Evolutionary conservation across 37 sponge, comb jelly and placozoan species (phyloP).

Genomic region (Oopsacas minuta): DNA sequence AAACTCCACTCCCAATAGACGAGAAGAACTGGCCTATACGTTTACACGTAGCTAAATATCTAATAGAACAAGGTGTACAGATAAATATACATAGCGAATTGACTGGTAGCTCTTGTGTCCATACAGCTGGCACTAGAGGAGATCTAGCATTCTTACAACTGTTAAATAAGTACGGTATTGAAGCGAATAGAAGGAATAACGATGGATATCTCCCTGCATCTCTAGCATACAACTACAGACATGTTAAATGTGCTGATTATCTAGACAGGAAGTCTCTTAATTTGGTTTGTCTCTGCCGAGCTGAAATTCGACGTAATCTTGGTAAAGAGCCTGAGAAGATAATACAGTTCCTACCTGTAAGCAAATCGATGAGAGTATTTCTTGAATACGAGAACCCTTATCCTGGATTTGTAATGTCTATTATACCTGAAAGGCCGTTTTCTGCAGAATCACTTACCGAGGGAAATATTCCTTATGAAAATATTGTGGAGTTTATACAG

Average conservation of each 20-base stretch:
- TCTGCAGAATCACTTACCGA: not conserved
- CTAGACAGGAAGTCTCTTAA: constrained; percentile 12
- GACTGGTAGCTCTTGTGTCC: not conserved
- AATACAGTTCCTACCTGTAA: not conserved
- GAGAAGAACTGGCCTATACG: not conserved
- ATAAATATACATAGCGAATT: not conserved
- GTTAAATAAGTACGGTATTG: not conserved
- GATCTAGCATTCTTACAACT: constrained; percentile 1
- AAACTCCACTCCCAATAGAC: not conserved
- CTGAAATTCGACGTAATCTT: not conserved
- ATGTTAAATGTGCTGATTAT: not conserved
- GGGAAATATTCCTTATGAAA: not conserved
- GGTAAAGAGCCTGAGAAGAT: not conserved
- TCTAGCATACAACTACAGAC: not conserved
- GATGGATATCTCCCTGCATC: not conserved
- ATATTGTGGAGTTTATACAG: not conserved
- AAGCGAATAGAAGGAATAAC: not conserved
- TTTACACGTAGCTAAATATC: not conserved
- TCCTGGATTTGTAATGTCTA: not conserved
- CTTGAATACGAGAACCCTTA: not conserved
- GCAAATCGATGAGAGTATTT: not conserved
- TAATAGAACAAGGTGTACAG: not conserved
- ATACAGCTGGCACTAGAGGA: not conserved
- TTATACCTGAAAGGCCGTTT: not conserved
- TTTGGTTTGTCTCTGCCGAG: not conserved